Evolutionary conservation across 2,888 invertebrate genomes (phyloP).

Genomic region (Eristalis pertinax): DNA sequence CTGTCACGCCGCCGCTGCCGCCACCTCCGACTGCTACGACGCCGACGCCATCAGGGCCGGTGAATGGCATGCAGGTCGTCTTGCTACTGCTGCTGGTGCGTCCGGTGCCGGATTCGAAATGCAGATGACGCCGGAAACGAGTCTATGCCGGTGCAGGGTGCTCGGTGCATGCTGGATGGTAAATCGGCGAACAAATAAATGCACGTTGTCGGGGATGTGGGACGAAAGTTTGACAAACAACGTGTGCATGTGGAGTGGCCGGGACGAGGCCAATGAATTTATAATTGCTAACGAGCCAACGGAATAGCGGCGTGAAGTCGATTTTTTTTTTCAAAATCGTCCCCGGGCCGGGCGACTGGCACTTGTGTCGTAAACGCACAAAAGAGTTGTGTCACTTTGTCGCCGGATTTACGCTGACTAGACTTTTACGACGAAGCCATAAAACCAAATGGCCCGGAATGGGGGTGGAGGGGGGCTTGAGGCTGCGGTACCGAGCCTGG

Average conservation of each 20-base stretch:
- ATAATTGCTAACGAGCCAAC: conserved; percentile 27
- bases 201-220: conserved; percentile 25
- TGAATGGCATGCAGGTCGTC: conserved; percentile 30
- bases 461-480: not conserved
- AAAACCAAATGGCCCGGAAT: conserved; percentile 41
- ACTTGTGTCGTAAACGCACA: conserved; percentile 1
- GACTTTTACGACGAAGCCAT: conserved; percentile 36
- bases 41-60: not conserved
- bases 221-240: conserved; percentile 37
- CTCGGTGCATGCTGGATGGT: conserved; percentile 34
- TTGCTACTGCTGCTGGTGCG: not conserved
- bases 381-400: conserved; percentile 30
- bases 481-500: not conserved
- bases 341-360: not conserved
- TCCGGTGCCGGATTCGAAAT: conserved; percentile 19
- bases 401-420: conserved; percentile 31
- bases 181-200: conserved; percentile 44
- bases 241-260: conserved; percentile 2
- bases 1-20: conserved; percentile 30
- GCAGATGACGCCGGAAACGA: conserved; percentile 47
- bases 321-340: conserved; percentile 8
- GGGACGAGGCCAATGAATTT: conserved; percentile 31
- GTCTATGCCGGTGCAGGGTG: conserved; percentile 31
- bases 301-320: conserved; percentile 12
- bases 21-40: too few species aligned